Base-by-base conservation (phyloP, 1,140 invertebrate genomes). In the Bombyx mandarina region DNA sequence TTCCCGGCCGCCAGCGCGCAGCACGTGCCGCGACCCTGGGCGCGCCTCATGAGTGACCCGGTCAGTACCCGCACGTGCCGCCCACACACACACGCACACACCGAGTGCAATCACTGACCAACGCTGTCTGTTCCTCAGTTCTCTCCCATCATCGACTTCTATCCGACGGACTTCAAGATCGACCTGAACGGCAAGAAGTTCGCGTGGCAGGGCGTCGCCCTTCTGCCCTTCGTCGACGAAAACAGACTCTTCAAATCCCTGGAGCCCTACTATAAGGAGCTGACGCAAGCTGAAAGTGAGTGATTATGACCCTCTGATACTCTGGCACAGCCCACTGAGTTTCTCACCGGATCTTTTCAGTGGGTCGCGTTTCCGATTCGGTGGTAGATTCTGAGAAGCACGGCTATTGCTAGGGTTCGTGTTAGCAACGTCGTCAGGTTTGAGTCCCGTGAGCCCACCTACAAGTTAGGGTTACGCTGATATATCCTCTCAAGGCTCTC, bases 101-200 rank as follows among this genome's bases (percentile, higher is more conserved):
- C 26, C 26, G 26, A 5, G 12, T 18, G 12, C 12, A 18, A 18
- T 18, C 26, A 35, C 26, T 35, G 2, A 35, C 26, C 26, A 35
- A 35, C 26, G 7, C 44, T 50, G 12, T 67, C 77, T 67, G 66
- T 57, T 74, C 83, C 84, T 12, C 69, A 96, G 94, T 93, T 94
- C 67, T 99, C 98, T 1, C 86, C 95, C 1, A 99, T 99, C 50
- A 99, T 99, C 66, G 99, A 99, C 87, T 99, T 99, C 88, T 99
- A 99, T 89, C 99, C 99, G 0, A 93, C 93, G 78, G 96, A 99
- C 79, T 99, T 99, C 82, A 98, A 98, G 88, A 98, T 99, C 61
- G 99, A 99, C 89, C 88, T 99, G 52, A 99, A 99, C 89, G 99
- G 99, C 12, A 99, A 99, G 86, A 99, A 99, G 86, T 99, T 96